Base-by-base conservation (phyloP, 2,113 vertebrate genomes). In the Scytalopus superciliaris region DNA sequence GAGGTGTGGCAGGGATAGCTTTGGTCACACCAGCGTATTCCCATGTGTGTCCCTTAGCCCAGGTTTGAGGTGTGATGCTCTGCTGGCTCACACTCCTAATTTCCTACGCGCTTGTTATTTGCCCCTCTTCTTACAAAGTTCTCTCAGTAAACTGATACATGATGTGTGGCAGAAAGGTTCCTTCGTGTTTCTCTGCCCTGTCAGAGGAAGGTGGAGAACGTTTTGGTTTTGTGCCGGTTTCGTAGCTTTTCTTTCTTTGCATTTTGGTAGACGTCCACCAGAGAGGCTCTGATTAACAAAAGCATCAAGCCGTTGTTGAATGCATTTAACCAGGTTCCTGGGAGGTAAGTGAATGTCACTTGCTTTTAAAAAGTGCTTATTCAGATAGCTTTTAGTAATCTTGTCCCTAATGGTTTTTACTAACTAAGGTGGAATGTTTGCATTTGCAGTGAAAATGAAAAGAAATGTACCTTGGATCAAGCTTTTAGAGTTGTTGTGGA, bases 401-500 rank as follows among this genome's bases (percentile, higher is more conserved):
- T 45, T 66, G 21, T 53, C 13, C 11, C 10, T 39, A 31, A 16
- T 18, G 19, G 4, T 49, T 87, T 28, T 64, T 92, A 9, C 42
- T 93, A 87, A 68, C 56, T 57, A 28, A 66, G 76, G 40, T 75
- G 91, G 27, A 81, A n/a, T 62, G 76, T 74, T 97, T 94, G 92
- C 57, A 49, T 97, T 97, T 97, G 81, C 98, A 99, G 99, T 98
- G 99, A 99, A 97, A 98, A 99, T 68, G 99, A 99, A 87, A 99
- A 99, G 98, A 99, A 99, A 79, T 98, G 98, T 68, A 99, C 99
- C 8, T 98, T 99, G 66, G 99, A 99, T 96, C 99, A 99, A 96
- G 98, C 99, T 87, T 98, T 99, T 90, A 98, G 99, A 96, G 98
- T 98, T 57, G 98, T 99, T 79, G 97, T 99, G 67, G 99, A 99